These are phyloP conservation scores for Adelges cooleyi DNA, from an alignment of 1,140 invertebrate species.

Conservation along the genomic window DNA sequence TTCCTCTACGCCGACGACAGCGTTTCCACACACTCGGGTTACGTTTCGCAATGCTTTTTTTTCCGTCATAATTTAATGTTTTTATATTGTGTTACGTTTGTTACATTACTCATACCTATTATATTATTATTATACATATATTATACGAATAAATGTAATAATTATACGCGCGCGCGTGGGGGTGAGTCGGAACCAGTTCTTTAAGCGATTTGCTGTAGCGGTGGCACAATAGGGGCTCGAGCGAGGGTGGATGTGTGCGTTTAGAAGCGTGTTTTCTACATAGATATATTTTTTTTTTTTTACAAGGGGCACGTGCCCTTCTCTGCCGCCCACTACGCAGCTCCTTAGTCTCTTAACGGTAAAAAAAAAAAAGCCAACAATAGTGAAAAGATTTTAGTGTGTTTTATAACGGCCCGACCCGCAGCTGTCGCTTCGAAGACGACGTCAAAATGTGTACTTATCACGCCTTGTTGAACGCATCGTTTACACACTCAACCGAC, in stretches of 20 bases:
- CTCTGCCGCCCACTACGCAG: neutral
- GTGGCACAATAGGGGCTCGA: neutral
- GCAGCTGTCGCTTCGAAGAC: neutral
- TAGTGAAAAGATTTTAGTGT: slow-evolving; percentile 9
- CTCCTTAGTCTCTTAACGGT: slow-evolving; percentile 1
- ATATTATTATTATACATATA: neutral
- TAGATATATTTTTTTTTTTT: too few species aligned
- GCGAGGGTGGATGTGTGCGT: neutral
- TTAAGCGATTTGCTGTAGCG: neutral
- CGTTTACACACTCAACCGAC: too few species aligned
- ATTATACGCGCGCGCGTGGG: neutral
- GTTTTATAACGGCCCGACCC: neutral
- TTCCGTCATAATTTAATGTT: too few species aligned
- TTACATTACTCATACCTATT: neutral
- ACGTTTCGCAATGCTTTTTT: too few species aligned
- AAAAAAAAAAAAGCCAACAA: neutral
- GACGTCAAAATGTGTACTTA: neutral
- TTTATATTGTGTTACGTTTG: too few species aligned
- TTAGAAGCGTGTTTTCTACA: neutral
- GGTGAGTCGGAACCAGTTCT: slow-evolving; percentile 1
- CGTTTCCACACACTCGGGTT: too few species aligned
- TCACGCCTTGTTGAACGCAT: neutral
- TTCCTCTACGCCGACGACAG: too few species aligned
- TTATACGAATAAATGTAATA: neutral
- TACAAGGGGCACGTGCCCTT: slow-evolving; percentile 6